These are phyloP conservation scores for Hetaerina americana DNA, from an alignment of 1,140 invertebrate genomes.

Conservation along the genomic window DNA sequence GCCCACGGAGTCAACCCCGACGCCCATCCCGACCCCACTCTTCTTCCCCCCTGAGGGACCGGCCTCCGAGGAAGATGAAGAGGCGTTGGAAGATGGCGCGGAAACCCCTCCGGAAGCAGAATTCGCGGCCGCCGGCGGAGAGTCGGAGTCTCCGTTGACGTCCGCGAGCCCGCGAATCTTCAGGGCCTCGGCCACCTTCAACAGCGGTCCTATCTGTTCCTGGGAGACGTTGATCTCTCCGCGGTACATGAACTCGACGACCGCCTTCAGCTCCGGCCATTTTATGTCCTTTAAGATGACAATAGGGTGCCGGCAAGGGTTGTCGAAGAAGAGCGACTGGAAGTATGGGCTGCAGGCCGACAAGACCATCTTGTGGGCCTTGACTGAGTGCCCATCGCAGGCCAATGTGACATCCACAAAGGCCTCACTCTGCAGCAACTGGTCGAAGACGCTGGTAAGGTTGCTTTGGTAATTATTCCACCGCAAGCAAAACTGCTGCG, in stretches of 20 bases:
- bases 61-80: neutral
- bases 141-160: constrained; percentile 58
- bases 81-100: neutral
- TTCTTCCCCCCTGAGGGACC: neutral
- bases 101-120: constrained; percentile 7
- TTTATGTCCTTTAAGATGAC: constrained; percentile 82
- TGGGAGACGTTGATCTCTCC: constrained; percentile 86
- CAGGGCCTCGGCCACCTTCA: constrained; percentile 54
- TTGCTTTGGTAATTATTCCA: constrained; percentile 93
- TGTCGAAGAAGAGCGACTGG: constrained; percentile 78
- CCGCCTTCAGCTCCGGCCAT: constrained; percentile 73
- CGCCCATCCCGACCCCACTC: constrained; percentile 2
- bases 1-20: constrained; percentile 2
- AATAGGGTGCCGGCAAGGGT: constrained; percentile 81
- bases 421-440: constrained; percentile 75
- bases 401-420: constrained; percentile 87
- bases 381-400: constrained; percentile 79
- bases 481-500: constrained; percentile 69
- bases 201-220: constrained; percentile 71
- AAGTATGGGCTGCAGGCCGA: constrained; percentile 88
- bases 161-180: constrained; percentile 59
- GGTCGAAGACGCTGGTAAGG: constrained; percentile 81
- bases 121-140: constrained; percentile 18
- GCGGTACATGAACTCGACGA: constrained; percentile 88
- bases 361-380: constrained; percentile 85